Conservation (phyloP, 2,888 invertebrate species). For the Volucella zonaria region DNA sequence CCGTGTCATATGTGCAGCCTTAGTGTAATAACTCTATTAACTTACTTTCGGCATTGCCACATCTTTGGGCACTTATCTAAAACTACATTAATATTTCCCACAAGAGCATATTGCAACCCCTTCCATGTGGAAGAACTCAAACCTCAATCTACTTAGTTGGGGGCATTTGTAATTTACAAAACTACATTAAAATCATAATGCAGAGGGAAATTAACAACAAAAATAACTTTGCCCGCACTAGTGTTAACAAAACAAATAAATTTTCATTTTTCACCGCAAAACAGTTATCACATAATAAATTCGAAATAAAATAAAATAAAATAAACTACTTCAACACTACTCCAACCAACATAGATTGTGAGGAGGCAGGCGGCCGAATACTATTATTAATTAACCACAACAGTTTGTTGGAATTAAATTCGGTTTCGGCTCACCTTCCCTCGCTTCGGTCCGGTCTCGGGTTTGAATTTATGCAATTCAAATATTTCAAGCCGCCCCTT, state of each 20-base stretch:
- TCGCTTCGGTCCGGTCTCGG: neutral
- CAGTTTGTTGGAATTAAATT: conserved; percentile 59
- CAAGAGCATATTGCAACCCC: too few species aligned
- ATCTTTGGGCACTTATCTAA: too few species aligned
- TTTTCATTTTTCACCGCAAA: conserved; percentile 31
- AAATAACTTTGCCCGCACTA: neutral
- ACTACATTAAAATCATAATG: conserved; percentile 1
- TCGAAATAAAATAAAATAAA: conserved; percentile 45
- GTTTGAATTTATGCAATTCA: conserved; percentile 58
- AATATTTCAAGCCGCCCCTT: conserved; percentile 52
- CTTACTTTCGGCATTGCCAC: too few species aligned
- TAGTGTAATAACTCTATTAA: too few species aligned
- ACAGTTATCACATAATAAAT: conserved; percentile 34
- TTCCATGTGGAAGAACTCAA: too few species aligned
- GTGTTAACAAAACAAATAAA: conserved; percentile 20
- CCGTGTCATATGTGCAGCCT: too few species aligned
- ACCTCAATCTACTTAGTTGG: neutral
- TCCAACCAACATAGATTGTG: conserved; percentile 29
- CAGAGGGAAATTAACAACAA: conserved; percentile 1
- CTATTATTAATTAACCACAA: conserved; percentile 67
- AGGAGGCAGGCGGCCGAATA: too few species aligned
- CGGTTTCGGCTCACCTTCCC: neutral
- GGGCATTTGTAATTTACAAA: neutral
- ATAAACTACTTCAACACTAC: conserved; percentile 25
- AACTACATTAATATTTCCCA: too few species aligned